Conservation (phyloP, 2,797 vertebrate genomes). For the Leptodactylus fallax region DNA sequence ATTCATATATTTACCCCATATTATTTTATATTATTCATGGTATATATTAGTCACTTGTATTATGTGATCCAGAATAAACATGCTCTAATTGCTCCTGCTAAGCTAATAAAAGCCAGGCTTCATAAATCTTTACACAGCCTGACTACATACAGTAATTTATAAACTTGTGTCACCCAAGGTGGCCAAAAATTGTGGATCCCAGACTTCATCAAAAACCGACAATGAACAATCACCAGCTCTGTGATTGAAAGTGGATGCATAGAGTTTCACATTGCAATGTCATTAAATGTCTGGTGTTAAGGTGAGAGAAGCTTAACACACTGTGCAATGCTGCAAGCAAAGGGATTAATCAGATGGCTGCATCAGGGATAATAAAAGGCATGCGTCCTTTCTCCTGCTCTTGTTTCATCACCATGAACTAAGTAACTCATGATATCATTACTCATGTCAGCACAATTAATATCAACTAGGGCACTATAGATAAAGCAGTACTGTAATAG, state of each 20-base stretch:
- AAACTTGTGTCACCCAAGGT: not conserved
- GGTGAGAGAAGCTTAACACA: conserved; percentile 56
- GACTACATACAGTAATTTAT: not conserved
- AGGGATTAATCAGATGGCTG: conserved; percentile 35
- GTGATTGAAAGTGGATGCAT: conserved; percentile 21
- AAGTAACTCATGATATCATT: conserved; percentile 36
- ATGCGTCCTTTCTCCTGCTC: conserved; percentile 10
- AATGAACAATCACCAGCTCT: conserved; percentile 27
- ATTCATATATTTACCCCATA: no score
- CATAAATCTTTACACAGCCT: conserved; percentile 32
- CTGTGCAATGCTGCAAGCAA: conserved; percentile 44
- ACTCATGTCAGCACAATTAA: conserved; percentile 52
- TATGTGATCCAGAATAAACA: not conserved
- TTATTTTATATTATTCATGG: no score
- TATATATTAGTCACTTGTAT: not conserved
- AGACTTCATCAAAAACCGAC: conserved; percentile 24
- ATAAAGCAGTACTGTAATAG: not conserved
- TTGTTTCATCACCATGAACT: conserved; percentile 12
- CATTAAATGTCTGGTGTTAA: conserved; percentile 54
- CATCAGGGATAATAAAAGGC: conserved; percentile 46
- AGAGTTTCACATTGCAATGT: conserved; percentile 41
- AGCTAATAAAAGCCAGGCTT: not conserved
- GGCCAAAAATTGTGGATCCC: conserved; percentile 10
- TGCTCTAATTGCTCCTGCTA: not conserved
- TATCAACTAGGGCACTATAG: conserved; percentile 11